Evolutionary conservation across 2,888 invertebrate genomes (phyloP), one percentile per base, ranked within the genome.

Genomic region (Heteropelma amictum): DNA sequence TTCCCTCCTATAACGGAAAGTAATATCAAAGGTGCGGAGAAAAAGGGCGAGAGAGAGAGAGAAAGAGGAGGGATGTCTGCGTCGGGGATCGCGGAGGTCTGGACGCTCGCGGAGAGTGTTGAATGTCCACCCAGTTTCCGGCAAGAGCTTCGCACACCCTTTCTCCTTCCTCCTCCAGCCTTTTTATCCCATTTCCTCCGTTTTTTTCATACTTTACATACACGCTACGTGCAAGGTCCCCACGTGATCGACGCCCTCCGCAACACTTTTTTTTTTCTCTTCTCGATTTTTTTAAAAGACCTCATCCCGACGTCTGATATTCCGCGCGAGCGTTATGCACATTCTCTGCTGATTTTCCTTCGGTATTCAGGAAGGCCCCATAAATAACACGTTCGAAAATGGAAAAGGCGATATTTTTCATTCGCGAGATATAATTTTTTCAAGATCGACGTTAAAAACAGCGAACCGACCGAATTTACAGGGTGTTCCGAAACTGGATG

Each of bases 1-100:
- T 84, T 85, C 84, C 84, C 83, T 78, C 79, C 81, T 80, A 77
- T 80, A 82, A 82, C 79, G 82, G 83, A 80, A 82, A 83, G 83
- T 84, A 83, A 85, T 85, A 83, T 85, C 84, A 79, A 83, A 84
- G 80, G 76, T 76, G 60, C 42, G 40, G 49, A 40, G 71, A 63
- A 47, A 40, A 67, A 35, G 56, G 49, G 47, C n/a, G n/a, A 47
- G 49, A 40, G 71, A 63, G 56, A 40, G 71, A 35, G 56, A 58
- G 47, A 68, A 56, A 54, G 30, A 35, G 54, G 67, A 54, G 30
- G 47, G 54, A 14, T 47, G 60, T 21, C 30, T 54, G 54, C 54
- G 63, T 73, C 65, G 61, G 74, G 74, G 60, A 45, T 47, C 30
- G 33, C 14, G 33, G 33, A 21, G 45, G 30, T 26, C 51, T 33